These are phyloP conservation scores for Zelleria hepariella DNA, from an alignment of 2,888 invertebrate genomes.

Conservation along the genomic window DNA sequence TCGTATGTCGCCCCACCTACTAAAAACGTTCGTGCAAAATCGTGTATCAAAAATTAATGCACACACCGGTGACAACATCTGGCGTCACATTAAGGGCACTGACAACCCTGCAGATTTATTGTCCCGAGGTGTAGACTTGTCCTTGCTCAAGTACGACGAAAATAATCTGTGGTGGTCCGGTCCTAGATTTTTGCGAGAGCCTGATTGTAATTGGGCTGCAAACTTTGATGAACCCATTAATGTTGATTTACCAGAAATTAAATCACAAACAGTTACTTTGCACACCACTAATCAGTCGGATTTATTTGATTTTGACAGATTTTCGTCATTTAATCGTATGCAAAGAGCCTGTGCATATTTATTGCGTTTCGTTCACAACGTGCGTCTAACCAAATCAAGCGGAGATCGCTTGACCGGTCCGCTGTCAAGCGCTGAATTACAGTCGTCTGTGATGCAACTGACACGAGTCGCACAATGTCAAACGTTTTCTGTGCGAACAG, in stretches of 20 bases:
- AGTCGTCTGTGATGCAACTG: neutral
- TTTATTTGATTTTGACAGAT: neutral
- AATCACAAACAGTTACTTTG: neutral
- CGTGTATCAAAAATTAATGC: slow-evolving; percentile 13
- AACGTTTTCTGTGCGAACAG: neutral
- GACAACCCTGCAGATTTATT: slow-evolving; percentile 7
- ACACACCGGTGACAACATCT: neutral
- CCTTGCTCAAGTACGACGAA: neutral
- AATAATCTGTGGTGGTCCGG: slow-evolving; percentile 5
- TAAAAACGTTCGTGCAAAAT: slow-evolving; percentile 18
- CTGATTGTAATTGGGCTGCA: too few species aligned
- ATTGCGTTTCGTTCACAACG: neutral
- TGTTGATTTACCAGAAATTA: neutral
- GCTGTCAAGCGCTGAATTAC: neutral
- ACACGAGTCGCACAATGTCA: neutral
- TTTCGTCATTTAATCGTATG: neutral
- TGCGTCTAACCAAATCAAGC: neutral
- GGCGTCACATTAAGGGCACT: neutral
- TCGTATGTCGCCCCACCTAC: slow-evolving; percentile 8
- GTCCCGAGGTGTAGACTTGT: neutral
- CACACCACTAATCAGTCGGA: neutral
- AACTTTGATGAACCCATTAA: neutral
- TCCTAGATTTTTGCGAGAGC: slow-evolving; percentile 1
- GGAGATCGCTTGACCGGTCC: neutral
- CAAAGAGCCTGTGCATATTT: neutral